Percentiles rank a stretch among this genome's conserved stretches.
Conservation (phyloP, 2,888 invertebrate genomes). For the Eupithecia subfuscata region DNA sequence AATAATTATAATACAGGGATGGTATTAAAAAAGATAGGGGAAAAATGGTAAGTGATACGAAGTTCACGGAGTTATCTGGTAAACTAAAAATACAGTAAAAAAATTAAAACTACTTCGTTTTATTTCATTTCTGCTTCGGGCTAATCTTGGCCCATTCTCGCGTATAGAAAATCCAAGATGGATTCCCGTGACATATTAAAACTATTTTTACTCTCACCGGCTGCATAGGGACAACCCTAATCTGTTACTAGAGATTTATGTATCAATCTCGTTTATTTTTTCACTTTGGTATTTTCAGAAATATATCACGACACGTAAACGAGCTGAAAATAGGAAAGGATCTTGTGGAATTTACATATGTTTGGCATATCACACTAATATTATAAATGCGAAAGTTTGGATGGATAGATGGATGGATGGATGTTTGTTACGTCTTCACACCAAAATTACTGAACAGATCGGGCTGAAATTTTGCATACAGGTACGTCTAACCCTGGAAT, state of each 20-base stretch:
- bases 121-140: neutral
- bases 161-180: slow-evolving; percentile 9
- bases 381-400: no score
- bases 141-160: neutral
- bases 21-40: no score
- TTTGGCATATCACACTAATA: no score
- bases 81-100: neutral
- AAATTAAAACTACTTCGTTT: neutral
- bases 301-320: slow-evolving; percentile 3
- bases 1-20: no score
- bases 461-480: no score
- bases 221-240: slow-evolving; percentile 49
- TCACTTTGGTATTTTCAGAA: slow-evolving; percentile 1
- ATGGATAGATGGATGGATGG: no score
- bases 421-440: no score
- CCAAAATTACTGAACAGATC: no score
- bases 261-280: slow-evolving; percentile 27
- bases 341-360: neutral
- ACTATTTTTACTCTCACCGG: slow-evolving; percentile 35
- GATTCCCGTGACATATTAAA: slow-evolving; percentile 25
- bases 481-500: no score
- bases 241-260: slow-evolving; percentile 63
- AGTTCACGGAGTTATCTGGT: neutral
- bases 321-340: neutral
- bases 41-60: no score